Evolutionary conservation across 2,797 vertebrate species (phyloP).

Genomic region (Pseudocheirus occidentalis): DNA sequence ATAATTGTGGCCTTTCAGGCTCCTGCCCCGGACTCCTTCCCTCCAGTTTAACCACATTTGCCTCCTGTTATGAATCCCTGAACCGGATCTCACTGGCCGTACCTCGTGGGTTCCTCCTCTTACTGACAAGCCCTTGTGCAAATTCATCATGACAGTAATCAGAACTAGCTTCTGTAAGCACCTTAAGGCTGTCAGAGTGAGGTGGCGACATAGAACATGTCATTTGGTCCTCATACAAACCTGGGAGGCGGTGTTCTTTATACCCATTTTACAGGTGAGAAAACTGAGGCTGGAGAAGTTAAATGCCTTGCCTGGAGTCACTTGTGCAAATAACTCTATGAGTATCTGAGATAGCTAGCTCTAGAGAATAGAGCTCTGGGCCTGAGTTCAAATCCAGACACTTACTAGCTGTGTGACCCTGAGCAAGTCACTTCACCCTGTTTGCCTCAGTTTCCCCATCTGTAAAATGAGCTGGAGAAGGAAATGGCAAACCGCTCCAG

Average conservation of each 20-base stretch:
- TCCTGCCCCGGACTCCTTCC: background rate
- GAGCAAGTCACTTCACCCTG: no score
- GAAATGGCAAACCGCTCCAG: no score
- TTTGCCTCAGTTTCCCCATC: no score
- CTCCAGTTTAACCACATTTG: no score
- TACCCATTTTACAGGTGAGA: background rate
- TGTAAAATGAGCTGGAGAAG: no score
- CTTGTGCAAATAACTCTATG: background rate
- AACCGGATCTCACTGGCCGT: no score
- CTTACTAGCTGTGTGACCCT: background rate
- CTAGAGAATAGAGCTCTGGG: background rate
- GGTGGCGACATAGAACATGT: fast-evolving
- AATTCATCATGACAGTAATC: no score
- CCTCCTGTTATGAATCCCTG: no score
- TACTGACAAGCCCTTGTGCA: no score
- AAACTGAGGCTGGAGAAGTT: background rate
- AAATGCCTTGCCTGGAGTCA: background rate
- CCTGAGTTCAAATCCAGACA: no score
- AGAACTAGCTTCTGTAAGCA: background rate
- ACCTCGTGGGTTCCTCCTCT: no score
- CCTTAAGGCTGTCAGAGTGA: background rate
- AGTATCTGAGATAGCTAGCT: background rate
- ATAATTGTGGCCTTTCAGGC: background rate
- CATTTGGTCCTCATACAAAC: background rate
- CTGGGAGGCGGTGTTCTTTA: background rate